phyloP scores from a whole-genome alignment of 2,888 invertebrate species.

The Mythimna loreyi region DNA sequence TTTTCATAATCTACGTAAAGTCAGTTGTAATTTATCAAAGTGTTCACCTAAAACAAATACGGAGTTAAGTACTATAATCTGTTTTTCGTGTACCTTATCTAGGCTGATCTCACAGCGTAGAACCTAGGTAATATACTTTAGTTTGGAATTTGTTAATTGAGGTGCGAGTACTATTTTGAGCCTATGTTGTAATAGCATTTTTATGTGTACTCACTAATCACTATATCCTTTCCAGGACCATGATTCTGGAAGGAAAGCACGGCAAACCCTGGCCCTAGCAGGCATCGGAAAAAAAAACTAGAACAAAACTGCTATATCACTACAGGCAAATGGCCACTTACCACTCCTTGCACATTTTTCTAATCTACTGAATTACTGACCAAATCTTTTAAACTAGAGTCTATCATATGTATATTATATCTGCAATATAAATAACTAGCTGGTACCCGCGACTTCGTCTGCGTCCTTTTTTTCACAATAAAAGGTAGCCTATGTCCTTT shows the following conservation, averaged over 20 bases:
- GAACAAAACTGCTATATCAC: not conserved
- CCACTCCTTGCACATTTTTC: not conserved
- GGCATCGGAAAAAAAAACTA: not conserved
- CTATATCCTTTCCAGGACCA: too few relatives aligned
- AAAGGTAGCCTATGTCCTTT: too few relatives aligned
- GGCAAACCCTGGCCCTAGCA: too few relatives aligned
- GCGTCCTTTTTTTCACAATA: too few relatives aligned
- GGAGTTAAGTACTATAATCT: conserved; percentile 28
- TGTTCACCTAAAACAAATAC: conserved; percentile 53
- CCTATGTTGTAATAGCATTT: not conserved
- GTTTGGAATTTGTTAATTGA: not conserved
- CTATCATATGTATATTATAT: not conserved
- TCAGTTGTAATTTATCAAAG: conserved; percentile 45
- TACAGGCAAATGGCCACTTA: not conserved
- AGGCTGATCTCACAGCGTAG: conserved; percentile 10
- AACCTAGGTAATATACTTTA: conserved; percentile 12
- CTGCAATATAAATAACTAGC: too few relatives aligned
- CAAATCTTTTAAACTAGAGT: not conserved
- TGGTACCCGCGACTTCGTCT: too few relatives aligned
- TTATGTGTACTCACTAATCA: too few relatives aligned
- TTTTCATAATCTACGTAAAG: conserved; percentile 56
- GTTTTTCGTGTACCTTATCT: conserved; percentile 19
- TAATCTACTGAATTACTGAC: not conserved
- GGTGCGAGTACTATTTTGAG: not conserved
- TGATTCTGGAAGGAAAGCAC: too few relatives aligned